phyloP scores from a whole-genome alignment of 2,888 invertebrate species.

The Melitaea athalia region DNA sequence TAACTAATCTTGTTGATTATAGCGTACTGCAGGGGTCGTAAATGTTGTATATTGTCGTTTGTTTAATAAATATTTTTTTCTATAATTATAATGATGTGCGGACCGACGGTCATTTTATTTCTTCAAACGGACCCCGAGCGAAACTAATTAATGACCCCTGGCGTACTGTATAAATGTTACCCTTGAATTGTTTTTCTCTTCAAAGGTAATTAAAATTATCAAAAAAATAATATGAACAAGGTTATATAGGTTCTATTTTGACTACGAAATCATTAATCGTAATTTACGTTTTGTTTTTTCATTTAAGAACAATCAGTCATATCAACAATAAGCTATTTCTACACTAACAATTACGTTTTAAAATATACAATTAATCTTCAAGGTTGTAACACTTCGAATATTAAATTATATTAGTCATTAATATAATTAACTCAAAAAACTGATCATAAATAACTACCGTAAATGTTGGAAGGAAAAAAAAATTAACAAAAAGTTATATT shows the following conservation, averaged over 20 bases:
- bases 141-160: too few species aligned
- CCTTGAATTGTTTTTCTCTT: too few species aligned
- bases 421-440: conserved; percentile 38
- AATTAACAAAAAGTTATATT: conserved; percentile 29
- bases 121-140: too few species aligned
- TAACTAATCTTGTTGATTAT: too few species aligned
- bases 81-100: too few species aligned
- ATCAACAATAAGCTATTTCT: conserved; percentile 8
- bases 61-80: too few species aligned
- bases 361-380: conserved; percentile 29
- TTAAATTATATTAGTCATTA: conserved; percentile 36
- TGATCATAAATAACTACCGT: conserved; percentile 38
- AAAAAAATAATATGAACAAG: background rate
- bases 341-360: conserved; percentile 7
- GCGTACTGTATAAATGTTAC: too few species aligned
- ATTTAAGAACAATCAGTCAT: background rate
- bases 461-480: conserved; percentile 26
- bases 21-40: too few species aligned
- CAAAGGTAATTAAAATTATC: background rate
- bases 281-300: background rate
- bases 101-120: too few species aligned
- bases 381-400: conserved; percentile 26
- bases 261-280: background rate
- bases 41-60: too few species aligned
- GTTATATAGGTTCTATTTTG: background rate